These are phyloP conservation scores for Acanthopleura granulata DNA, from an alignment of 2,888 invertebrate genomes.

Conservation along the genomic window DNA sequence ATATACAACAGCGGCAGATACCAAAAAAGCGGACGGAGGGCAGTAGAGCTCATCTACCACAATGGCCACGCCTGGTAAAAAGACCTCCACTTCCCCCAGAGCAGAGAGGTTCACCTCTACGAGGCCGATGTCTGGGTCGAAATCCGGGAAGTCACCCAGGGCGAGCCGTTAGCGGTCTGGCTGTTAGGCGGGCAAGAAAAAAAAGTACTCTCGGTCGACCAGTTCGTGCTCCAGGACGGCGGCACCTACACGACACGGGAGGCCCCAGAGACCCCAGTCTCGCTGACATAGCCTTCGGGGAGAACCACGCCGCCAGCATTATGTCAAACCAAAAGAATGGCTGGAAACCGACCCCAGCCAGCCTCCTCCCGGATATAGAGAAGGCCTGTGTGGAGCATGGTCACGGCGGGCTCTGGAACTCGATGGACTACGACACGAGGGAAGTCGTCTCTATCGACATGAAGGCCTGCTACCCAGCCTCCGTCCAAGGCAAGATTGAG, in stretches of 20 bases:
- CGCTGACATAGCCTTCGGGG: no score
- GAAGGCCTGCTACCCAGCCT: no score
- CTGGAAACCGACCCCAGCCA: conserved; percentile 23
- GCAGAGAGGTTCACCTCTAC: not conserved
- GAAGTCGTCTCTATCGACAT: not conserved
- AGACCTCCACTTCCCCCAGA: conserved; percentile 21
- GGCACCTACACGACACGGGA: no score
- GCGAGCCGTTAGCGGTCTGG: no score
- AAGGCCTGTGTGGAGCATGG: conserved; percentile 23
- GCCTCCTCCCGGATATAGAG: conserved; percentile 21
- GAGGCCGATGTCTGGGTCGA: conserved; percentile 28
- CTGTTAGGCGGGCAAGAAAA: no score
- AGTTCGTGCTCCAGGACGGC: no score
- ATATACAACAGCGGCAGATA: not conserved
- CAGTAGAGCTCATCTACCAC: conserved; percentile 28
- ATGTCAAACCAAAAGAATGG: conserved; percentile 25
- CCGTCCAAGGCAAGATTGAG: conserved; percentile 20
- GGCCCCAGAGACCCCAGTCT: no score
- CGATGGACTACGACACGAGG: not conserved
- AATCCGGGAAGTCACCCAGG: no score
- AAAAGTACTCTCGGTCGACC: no score
- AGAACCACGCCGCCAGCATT: no score
- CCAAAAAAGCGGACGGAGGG: no score
- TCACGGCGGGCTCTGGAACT: conserved; percentile 25
- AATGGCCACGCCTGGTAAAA: conserved; percentile 31